phyloP scores from a whole-genome alignment of 64 coral and sea anemone species.

The Platygyra sinensis region DNA sequence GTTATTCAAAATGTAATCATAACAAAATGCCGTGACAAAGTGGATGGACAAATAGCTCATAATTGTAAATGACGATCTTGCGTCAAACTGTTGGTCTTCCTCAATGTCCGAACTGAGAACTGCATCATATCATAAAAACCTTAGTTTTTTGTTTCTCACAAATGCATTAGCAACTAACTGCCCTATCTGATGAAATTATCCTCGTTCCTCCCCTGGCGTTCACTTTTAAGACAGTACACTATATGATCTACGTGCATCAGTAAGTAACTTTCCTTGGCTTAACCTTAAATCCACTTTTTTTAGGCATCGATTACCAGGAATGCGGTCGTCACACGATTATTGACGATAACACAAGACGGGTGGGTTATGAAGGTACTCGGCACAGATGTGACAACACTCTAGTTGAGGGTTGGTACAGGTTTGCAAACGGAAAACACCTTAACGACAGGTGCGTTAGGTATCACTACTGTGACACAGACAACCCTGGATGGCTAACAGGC shows the following conservation, averaged over 20 bases:
- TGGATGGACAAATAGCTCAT: too few species aligned
- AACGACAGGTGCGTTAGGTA: background rate
- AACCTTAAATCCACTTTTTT: background rate
- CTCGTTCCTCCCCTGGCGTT: too few species aligned
- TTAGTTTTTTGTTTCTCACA: too few species aligned
- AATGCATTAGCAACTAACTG: too few species aligned
- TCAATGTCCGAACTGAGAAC: too few species aligned
- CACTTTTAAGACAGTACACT: too few species aligned
- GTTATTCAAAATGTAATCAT: too few species aligned
- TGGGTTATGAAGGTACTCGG: background rate
- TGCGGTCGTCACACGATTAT: background rate
- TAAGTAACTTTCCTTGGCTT: background rate
- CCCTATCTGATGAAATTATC: too few species aligned
- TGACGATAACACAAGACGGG: background rate
- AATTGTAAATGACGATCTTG: too few species aligned
- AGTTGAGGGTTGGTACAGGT: slow-evolving; percentile 76
- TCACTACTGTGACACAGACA: slow-evolving; percentile 31
- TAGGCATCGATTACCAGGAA: background rate
- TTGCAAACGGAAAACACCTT: slow-evolving; percentile 44
- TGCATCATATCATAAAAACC: too few species aligned
- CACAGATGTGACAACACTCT: slow-evolving; percentile 57
- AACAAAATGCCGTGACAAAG: too few species aligned
- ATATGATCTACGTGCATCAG: background rate
- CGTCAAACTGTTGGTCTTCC: too few species aligned
- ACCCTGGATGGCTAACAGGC: slow-evolving; percentile 60